These are phyloP conservation scores for Troides oblongomaculatus DNA, from an alignment of 2,888 invertebrate genomes.

Conservation along the genomic window DNA sequence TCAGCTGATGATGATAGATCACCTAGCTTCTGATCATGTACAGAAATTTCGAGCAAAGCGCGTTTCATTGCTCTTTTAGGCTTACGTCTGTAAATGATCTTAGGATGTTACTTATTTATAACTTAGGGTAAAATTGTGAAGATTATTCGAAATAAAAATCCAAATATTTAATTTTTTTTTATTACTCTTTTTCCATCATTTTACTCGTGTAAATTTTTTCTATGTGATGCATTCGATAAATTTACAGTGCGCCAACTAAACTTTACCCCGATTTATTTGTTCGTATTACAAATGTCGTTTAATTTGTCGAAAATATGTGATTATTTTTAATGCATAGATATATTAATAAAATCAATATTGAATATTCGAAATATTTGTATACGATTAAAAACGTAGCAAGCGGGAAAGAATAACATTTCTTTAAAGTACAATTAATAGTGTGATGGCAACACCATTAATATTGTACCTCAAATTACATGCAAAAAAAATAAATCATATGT, in stretches of 20 bases:
- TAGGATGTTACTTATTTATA: not conserved
- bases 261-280: constrained; percentile 17
- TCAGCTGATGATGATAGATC: too few species aligned
- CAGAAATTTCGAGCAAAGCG: too few species aligned
- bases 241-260: constrained; percentile 50
- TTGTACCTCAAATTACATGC: too few species aligned
- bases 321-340: constrained; percentile 4
- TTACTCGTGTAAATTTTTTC: constrained; percentile 49
- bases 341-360: not conserved
- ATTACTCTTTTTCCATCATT: constrained; percentile 49
- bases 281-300: constrained; percentile 9
- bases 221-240: constrained; percentile 43
- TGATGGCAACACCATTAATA: too few species aligned
- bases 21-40: too few species aligned
- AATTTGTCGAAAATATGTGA: constrained; percentile 35
- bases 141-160: constrained; percentile 30
- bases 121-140: not conserved
- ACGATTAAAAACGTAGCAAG: too few species aligned
- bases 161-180: constrained; percentile 45
- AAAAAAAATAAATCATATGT: too few species aligned
- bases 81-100: too few species aligned
- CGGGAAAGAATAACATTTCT: too few species aligned
- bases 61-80: too few species aligned
- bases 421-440: too few species aligned
- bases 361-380: too few species aligned